Evolutionary conservation across 1,140 invertebrate species (phyloP).

Genomic region (Anthonomus grandis): DNA sequence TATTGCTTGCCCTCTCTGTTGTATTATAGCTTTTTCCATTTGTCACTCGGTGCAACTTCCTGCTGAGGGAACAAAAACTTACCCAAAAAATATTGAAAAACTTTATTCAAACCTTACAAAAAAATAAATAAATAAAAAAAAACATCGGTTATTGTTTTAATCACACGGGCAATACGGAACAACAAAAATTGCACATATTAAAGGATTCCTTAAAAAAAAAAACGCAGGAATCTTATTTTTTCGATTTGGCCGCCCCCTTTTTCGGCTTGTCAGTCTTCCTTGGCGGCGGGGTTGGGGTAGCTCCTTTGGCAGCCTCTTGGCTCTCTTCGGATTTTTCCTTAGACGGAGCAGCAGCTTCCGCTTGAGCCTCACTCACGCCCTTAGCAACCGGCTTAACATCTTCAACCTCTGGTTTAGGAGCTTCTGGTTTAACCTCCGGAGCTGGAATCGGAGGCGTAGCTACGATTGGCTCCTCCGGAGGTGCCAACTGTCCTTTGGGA

Average conservation of each 20-base stretch:
- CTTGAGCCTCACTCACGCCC: not conserved
- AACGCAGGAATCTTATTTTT: not conserved
- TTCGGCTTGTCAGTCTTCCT: not conserved
- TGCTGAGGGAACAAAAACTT: too few relatives aligned
- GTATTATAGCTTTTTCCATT: too few relatives aligned
- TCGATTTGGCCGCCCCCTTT: not conserved
- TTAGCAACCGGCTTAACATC: slow-evolving; percentile 37
- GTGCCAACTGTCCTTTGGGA: too few relatives aligned
- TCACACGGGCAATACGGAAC: slow-evolving; percentile 3
- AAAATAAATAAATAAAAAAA: too few relatives aligned
- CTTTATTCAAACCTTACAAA: too few relatives aligned
- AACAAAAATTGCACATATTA: not conserved
- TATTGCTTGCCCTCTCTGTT: too few relatives aligned
- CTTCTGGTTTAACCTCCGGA: too few relatives aligned
- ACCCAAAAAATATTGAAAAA: too few relatives aligned
- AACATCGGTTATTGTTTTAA: too few relatives aligned
- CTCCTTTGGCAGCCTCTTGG: not conserved
- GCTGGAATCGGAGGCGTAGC: too few relatives aligned
- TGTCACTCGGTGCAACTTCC: too few relatives aligned
- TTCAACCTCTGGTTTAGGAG: slow-evolving; percentile 16
- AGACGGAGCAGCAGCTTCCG: not conserved
- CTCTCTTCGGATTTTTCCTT: not conserved
- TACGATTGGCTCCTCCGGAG: too few relatives aligned
- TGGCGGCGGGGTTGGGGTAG: not conserved
- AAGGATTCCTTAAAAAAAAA: not conserved